A percentile compares a stretch with the other conserved stretches of the same genome.
Conservation (phyloP, 2,888 invertebrate genomes). For the Chrysotoxum bicinctum region DNA sequence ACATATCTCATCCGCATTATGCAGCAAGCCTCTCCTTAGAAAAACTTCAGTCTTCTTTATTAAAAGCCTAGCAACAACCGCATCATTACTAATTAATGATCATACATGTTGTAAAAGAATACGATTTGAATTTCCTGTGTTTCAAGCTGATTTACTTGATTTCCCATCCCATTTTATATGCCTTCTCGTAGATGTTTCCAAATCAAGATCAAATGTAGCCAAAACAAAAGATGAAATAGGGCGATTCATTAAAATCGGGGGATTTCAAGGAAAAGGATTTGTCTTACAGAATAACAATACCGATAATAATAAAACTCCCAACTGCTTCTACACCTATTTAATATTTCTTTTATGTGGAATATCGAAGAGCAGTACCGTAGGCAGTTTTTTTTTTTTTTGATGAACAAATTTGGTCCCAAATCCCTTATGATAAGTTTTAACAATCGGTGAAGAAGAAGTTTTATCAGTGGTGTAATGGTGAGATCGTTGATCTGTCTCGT, state of each 20-base stretch:
- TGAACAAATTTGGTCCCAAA: too few relatives aligned
- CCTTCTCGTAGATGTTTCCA: neutral
- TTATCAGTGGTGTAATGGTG: too few relatives aligned
- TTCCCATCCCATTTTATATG: neutral
- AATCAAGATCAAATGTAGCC: neutral
- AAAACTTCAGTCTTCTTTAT: neutral
- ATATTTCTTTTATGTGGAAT: neutral
- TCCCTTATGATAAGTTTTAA: too few relatives aligned
- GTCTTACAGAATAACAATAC: conserved; percentile 18
- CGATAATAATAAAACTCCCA: conserved; percentile 51
- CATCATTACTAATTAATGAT: conserved; percentile 37
- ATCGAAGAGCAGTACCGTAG: neutral
- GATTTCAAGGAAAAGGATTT: conserved; percentile 40
- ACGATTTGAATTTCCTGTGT: neutral
- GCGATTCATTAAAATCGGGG: neutral
- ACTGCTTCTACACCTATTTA: conserved; percentile 49
- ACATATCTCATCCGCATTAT: neutral
- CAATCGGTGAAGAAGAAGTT: too few relatives aligned
- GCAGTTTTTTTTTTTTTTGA: neutral
- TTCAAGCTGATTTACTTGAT: conserved; percentile 31
- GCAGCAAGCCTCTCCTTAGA: neutral
- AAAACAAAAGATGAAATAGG: neutral
- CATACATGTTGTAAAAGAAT: neutral
- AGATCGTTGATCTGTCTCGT: too few relatives aligned
- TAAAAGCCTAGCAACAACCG: neutral